Evolutionary conservation across 2,113 vertebrate species (phyloP).

Genomic region (Pterocles burchelli): DNA sequence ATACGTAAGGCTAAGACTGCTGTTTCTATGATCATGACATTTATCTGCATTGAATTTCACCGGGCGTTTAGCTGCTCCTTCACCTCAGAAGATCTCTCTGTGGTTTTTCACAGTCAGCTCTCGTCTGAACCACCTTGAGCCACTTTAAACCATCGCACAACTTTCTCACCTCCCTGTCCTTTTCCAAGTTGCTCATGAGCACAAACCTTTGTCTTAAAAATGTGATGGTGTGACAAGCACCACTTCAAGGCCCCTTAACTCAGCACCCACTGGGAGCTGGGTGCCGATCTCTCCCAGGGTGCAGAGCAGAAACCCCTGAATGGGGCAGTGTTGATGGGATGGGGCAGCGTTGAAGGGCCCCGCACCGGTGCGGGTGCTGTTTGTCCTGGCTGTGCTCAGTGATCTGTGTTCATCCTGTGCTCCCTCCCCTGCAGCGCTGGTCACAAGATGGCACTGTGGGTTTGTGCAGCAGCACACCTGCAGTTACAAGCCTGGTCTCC

Average conservation of each 20-base stretch:
- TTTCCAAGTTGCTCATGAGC: background rate
- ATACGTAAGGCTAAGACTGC: rapidly evolving
- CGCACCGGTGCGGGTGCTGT: rapidly evolving
- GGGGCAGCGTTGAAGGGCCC: background rate
- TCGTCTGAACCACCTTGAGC: background rate
- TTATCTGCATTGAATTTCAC: background rate
- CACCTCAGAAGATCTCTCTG: background rate
- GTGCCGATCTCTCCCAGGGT: background rate
- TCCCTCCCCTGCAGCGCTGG: background rate
- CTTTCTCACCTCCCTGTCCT: background rate
- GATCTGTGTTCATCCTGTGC: background rate
- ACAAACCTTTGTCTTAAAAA: background rate
- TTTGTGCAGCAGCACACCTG: background rate
- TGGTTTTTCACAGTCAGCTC: background rate
- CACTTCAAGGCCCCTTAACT: background rate
- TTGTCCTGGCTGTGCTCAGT: rapidly evolving
- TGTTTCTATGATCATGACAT: background rate
- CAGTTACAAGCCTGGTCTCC: background rate
- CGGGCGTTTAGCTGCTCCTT: rapidly evolving
- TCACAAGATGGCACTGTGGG: slow-evolving; percentile 43
- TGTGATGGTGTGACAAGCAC: rapidly evolving
- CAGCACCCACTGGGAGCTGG: background rate
- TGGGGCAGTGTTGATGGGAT: background rate
- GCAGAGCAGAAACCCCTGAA: background rate
- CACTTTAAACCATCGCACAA: background rate